Conservation (phyloP, 2,113 vertebrate genomes). For the Podocnemis expansa region DNA sequence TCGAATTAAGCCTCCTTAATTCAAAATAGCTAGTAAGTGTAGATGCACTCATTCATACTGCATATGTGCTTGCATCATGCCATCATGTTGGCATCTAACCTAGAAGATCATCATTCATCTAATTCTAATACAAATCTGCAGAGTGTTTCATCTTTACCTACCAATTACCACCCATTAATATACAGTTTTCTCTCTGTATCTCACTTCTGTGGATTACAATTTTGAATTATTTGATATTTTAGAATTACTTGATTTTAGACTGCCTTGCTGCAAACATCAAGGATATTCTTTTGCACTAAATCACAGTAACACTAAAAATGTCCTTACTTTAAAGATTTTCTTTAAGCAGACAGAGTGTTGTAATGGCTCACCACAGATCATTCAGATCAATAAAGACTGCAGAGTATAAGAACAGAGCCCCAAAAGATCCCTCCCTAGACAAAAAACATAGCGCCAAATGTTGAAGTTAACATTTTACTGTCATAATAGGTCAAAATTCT, state of each 20-base stretch:
- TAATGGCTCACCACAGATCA: not conserved
- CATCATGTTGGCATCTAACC: not conserved
- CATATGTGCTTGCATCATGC: not conserved
- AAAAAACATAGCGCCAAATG: not conserved
- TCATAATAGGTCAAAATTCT: not conserved
- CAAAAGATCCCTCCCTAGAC: not conserved
- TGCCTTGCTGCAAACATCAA: not conserved
- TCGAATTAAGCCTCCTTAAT: no score
- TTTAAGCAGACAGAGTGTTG: not conserved
- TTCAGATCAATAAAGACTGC: not conserved
- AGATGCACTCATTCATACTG: no score
- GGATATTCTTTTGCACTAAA: not conserved
- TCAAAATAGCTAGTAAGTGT: no score
- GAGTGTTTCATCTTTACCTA: fast-evolving
- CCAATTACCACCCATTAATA: not conserved
- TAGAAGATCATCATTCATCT: not conserved
- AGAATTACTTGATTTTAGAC: not conserved
- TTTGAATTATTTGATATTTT: not conserved
- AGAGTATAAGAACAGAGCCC: not conserved
- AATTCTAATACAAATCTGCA: not conserved
- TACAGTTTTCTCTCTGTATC: not conserved
- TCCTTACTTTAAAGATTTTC: not conserved
- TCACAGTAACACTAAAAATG: not conserved
- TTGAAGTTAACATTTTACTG: not conserved
- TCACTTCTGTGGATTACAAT: not conserved